Conservation (phyloP, 2,797 vertebrate species). For the Diplodus puntazzo region DNA sequence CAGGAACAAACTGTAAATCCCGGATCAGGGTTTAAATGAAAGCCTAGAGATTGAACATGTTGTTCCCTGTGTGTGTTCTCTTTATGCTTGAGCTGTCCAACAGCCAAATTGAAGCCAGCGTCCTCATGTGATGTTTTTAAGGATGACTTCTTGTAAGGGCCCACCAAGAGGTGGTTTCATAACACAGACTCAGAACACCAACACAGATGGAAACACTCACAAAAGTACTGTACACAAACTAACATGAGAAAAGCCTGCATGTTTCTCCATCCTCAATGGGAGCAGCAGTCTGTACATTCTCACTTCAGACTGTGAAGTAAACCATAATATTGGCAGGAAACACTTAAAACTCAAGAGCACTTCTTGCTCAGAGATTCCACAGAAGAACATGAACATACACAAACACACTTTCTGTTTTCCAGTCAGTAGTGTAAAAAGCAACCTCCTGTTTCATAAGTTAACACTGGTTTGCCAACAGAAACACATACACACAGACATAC, state of each 20-base stretch:
- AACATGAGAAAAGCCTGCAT: not conserved
- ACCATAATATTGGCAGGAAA: not conserved
- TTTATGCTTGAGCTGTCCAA: not conserved
- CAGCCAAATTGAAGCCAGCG: constrained; percentile 7
- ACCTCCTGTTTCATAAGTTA: constrained; percentile 12
- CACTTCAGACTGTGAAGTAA: constrained; percentile 5
- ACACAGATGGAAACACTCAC: constrained; percentile 3
- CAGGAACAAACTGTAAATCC: constrained; percentile 1
- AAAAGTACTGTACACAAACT: not conserved
- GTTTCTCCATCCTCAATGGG: not conserved
- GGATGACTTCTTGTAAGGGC: not conserved
- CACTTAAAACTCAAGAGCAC: not conserved
- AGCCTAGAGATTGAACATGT: constrained; percentile 1
- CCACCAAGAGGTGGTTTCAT: not conserved
- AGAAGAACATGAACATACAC: constrained; percentile 1
- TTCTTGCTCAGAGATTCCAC: not conserved
- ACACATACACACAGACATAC: constrained; percentile 19
- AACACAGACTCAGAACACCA: not conserved
- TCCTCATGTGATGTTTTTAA: not conserved
- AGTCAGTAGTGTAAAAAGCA: not conserved
- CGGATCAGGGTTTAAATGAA: constrained; percentile 18
- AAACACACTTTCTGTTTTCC: constrained; percentile 16
- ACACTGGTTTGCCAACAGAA: constrained; percentile 1
- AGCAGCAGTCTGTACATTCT: not conserved
- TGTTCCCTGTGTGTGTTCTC: not conserved